Base-by-base conservation (phyloP, 2,888 invertebrate genomes). In the Junonia oenone region DNA sequence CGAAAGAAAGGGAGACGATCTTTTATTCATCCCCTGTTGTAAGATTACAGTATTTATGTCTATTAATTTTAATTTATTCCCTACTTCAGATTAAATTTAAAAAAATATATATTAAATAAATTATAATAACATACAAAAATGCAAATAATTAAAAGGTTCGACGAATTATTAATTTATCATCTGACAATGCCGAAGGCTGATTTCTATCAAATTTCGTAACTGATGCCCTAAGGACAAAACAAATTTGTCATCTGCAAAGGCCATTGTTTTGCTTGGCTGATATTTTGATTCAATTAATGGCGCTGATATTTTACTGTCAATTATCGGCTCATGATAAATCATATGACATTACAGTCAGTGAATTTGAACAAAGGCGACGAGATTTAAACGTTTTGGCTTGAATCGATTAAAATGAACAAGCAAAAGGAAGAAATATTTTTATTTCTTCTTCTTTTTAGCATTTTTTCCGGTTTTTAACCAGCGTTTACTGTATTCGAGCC, bases 271-370 rank as follows among this genome's bases (percentile, higher is more conserved):
- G 75, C 73, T 72, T 71, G 75, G 78, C 76, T 76, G 82, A 84
- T 84, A 84, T 81, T 81, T 77, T 73, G 75, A 84, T 85, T 81
- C 74, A 78, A 85, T 81, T 84, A 84, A 87, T 83, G 83, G 77
- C 68, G 64, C 70, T 74, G 65, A 83, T 86, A 83, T 85, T 84
- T 86, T 76, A 80, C 77, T 74, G 85, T 78, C 83, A 68, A 72
- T 69, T 77, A 71, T 76, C 73, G 75, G 68, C 72, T 77, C 73
- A 73, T 81, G 76, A 83, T 74, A 77, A 78, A 83, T 81, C 66
- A 59, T 52, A 51, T 67, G 61, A 63, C 62, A 64, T 69, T 72
- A 58, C 33, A 26, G 26, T 50, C 53, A 17, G 43, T 49, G 19
- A 53, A 51, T 61, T 46, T 47, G 38, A 29, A 22, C 29, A 52